These are phyloP conservation scores for Buathra laborator DNA, from an alignment of 2,888 invertebrate species.

Conservation along the genomic window DNA sequence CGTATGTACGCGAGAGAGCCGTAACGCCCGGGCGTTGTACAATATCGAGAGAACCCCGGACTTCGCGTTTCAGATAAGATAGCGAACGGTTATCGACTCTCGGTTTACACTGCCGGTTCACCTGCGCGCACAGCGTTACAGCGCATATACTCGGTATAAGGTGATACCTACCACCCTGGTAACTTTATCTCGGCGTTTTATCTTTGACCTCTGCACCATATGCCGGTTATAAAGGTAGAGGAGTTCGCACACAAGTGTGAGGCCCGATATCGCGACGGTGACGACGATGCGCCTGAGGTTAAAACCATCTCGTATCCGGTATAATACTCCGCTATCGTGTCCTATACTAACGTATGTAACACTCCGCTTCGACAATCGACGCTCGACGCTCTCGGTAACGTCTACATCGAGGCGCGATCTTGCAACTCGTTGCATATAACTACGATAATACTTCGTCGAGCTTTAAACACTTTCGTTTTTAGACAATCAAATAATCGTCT, in stretches of 20 bases:
- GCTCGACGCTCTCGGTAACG: slow-evolving; percentile 46
- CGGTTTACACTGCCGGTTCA: slow-evolving; percentile 80
- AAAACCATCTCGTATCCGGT: slow-evolving; percentile 64
- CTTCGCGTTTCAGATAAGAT: slow-evolving; percentile 78
- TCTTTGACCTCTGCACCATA: slow-evolving; percentile 83
- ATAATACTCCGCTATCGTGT: slow-evolving; percentile 39
- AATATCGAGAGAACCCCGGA: slow-evolving; percentile 58
- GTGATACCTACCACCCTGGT: slow-evolving; percentile 57
- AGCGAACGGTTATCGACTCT: slow-evolving; percentile 80
- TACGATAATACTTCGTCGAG: not conserved
- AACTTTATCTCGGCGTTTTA: slow-evolving; percentile 81
- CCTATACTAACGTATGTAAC: slow-evolving; percentile 13
- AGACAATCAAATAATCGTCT: not conserved
- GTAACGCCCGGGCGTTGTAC: slow-evolving; percentile 50
- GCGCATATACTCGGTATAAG: slow-evolving; percentile 30
- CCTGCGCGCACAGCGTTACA: slow-evolving; percentile 74
- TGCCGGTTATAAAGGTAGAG: slow-evolving; percentile 72
- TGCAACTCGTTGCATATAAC: not conserved
- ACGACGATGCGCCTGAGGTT: slow-evolving; percentile 57
- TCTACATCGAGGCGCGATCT: slow-evolving; percentile 56
- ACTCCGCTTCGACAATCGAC: not conserved
- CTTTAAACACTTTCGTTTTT: not conserved
- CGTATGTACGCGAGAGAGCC: slow-evolving; percentile 32
- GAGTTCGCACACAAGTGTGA: slow-evolving; percentile 50
- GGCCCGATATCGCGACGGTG: slow-evolving; percentile 55